phyloP scores from a whole-genome alignment of 2,888 invertebrate species.

The Sceliomorpha sp. region DNA sequence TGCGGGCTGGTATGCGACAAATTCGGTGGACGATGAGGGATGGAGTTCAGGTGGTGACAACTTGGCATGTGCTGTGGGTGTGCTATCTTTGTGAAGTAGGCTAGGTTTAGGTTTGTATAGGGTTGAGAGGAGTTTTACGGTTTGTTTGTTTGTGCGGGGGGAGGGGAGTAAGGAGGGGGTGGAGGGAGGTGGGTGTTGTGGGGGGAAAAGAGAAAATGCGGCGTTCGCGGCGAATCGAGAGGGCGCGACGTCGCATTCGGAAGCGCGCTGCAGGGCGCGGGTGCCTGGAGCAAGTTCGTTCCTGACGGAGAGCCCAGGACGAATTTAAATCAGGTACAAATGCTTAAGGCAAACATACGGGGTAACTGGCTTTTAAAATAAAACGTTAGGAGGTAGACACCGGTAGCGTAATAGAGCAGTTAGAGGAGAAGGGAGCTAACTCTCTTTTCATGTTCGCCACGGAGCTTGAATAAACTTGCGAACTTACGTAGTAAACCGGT shows the following conservation, averaged over 20 bases:
- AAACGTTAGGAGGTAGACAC: slow-evolving; percentile 60
- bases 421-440: slow-evolving; percentile 34
- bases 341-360: slow-evolving; percentile 66
- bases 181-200: slow-evolving; percentile 17
- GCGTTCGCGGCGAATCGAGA: slow-evolving; percentile 18
- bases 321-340: slow-evolving; percentile 73
- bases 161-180: slow-evolving; percentile 17
- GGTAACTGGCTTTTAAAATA: slow-evolving; percentile 66
- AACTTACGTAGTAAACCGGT: slow-evolving; percentile 66
- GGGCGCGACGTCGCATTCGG: slow-evolving; percentile 42
- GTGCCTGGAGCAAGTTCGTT: slow-evolving; percentile 65
- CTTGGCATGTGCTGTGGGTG: too few species aligned
- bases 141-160: too few species aligned
- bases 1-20: too few species aligned
- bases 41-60: too few species aligned
- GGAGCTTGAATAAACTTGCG: slow-evolving; percentile 65
- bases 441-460: slow-evolving; percentile 40
- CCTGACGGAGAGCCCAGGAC: slow-evolving; percentile 62
- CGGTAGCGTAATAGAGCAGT: slow-evolving; percentile 57
- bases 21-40: too few species aligned
- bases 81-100: too few species aligned
- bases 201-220: slow-evolving; percentile 3
- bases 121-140: too few species aligned
- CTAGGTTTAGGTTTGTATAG: too few species aligned
- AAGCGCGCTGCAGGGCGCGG: too few species aligned